Evolutionary conservation across 2,113 vertebrate genomes (phyloP).

Genomic region (Scytalopus superciliaris): DNA sequence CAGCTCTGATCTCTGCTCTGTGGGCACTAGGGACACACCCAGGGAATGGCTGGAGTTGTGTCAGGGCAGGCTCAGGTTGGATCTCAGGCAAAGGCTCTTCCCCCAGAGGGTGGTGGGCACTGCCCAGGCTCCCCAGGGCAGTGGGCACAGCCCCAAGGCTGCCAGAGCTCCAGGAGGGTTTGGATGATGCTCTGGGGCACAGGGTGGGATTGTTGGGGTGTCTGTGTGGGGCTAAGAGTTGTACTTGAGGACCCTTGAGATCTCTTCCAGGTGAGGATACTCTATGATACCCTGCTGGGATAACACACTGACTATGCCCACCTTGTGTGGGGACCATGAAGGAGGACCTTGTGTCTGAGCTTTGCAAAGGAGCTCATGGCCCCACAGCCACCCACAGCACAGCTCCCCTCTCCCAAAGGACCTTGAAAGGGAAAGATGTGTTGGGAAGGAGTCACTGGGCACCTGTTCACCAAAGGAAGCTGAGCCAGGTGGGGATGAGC

Average conservation of each 20-base stretch:
- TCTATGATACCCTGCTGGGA: not conserved
- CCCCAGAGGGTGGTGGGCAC: not conserved
- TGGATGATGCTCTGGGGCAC: not conserved
- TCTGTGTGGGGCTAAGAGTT: not conserved
- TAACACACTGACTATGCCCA: rapidly evolving
- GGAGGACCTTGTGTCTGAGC: too few relatives aligned
- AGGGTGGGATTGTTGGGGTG: not conserved
- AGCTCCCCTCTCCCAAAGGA: not conserved
- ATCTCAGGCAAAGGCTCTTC: not conserved
- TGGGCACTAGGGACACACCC: not conserved
- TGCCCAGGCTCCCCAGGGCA: not conserved
- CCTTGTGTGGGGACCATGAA: rapidly evolving
- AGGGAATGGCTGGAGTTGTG: not conserved
- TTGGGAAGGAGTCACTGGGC: not conserved
- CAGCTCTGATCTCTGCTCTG: not conserved
- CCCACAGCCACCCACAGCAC: not conserved
- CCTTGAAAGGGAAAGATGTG: rapidly evolving
- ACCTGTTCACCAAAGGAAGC: not conserved
- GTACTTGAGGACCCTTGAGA: rapidly evolving
- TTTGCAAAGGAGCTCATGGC: not conserved
- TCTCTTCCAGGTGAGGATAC: not conserved
- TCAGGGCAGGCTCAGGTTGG: not conserved
- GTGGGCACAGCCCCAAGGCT: not conserved
- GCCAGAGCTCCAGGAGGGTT: not conserved
- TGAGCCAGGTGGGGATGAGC: rapidly evolving